These are phyloP conservation scores for Pterocles burchelli DNA, from an alignment of 2,113 vertebrate species.

Conservation along the genomic window DNA sequence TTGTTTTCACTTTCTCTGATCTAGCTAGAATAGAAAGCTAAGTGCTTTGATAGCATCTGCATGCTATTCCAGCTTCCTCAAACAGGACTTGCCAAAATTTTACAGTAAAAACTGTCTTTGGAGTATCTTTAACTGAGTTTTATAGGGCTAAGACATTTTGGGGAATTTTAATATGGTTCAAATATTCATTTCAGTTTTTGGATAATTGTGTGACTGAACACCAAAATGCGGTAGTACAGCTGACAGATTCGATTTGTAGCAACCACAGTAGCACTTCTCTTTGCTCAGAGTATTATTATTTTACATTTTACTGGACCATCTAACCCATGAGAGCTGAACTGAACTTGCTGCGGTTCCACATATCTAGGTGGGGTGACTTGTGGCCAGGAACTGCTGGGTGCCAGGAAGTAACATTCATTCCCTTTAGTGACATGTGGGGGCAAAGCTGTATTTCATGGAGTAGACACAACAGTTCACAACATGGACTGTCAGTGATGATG, in stretches of 20 bases:
- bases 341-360: neutral
- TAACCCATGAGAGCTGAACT: neutral
- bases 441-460: neutral
- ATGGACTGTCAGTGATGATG: neutral
- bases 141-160: neutral
- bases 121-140: neutral
- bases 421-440: neutral
- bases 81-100: neutral
- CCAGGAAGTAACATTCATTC: neutral
- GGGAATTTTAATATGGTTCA: neutral
- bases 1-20: neutral
- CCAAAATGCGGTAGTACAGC: neutral
- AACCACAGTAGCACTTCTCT: neutral
- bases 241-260: neutral
- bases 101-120: neutral
- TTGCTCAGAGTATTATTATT: neutral
- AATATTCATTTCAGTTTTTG: accelerated
- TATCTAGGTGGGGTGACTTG: neutral
- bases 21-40: neutral
- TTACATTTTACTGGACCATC: neutral
- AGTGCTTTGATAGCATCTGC: neutral
- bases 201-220: neutral
- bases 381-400: neutral
- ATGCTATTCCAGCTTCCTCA: neutral
- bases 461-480: neutral